Evolutionary conservation across 2,888 invertebrate species (phyloP), one percentile per base, ranked within the genome.

Genomic region (Pocota personata): DNA sequence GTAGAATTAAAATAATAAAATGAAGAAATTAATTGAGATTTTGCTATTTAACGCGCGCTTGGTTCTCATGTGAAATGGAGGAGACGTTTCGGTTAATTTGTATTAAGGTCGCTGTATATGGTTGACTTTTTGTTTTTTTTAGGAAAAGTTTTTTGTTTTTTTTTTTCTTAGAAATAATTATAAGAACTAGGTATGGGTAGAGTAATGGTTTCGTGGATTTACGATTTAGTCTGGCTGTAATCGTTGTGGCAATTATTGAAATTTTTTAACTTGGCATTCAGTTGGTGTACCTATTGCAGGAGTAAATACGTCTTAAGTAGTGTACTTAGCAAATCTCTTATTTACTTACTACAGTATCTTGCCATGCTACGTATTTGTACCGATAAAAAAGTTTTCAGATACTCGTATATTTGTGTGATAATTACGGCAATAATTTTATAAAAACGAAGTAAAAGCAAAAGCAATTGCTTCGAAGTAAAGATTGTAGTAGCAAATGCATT

Each of bases 91-190:
- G 52, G 55, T 84, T 79, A 73, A 78, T 72, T 78, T 73, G 55
- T 62, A 78, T 48, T 62, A 62, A 83, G 83, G 83, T 83, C 83
- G 40, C 8, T 46, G 83, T 40, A 78, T 73, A 78, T 72, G 43
- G 37, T 83, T 83, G 82, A 83, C 82, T 71, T 78, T 58, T 62
- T 6, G 35, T 5, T 30, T 35, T 73, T 35, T 62, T 46, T 24
- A 3, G 2, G 4, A 24, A 24, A 4, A 35, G 14, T 16, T 10
- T 43, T 27, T 12, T 46, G 14, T 16, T 10, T 43, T 27, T 12
- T 52, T 52, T 52, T 30, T n/a, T 75, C 19, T 64, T 40, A 40
- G 24, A 30, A 69, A 30, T 35, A 69, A 35, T 66, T 46, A 62
- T 21, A 30, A 52, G 40, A 60, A 60, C 7, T 32, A 60, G 24